A percentile compares a stretch with the other conserved stretches of the same genome.
Evolutionary conservation across 1,140 invertebrate genomes (phyloP).

Genomic region (Trichoplusia ni): DNA sequence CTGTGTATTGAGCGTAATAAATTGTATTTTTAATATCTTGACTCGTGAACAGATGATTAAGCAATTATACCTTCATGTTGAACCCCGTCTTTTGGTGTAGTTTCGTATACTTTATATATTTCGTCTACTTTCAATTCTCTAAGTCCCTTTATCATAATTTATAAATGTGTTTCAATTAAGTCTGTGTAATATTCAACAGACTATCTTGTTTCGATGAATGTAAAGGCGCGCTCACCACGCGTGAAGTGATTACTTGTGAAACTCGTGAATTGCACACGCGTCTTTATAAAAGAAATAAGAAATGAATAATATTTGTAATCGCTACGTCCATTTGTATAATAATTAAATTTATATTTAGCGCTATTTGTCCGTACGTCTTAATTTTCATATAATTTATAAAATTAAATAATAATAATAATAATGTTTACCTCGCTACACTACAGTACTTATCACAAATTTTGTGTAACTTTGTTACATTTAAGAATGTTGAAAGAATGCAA

Average conservation of each 20-base stretch:
- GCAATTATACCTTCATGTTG: no score
- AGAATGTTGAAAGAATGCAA: constrained; percentile 21
- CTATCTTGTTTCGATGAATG: no score
- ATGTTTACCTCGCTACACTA: constrained; percentile 28
- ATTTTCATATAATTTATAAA: constrained; percentile 16
- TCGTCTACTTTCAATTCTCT: no score
- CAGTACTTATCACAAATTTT: constrained; percentile 48
- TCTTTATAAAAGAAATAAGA: constrained; percentile 11
- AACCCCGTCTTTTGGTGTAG: no score
- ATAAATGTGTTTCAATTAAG: no score
- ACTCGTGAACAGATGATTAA: no score
- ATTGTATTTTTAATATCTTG: neutral
- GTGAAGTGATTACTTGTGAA: neutral
- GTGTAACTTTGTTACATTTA: constrained; percentile 20
- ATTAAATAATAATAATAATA: neutral
- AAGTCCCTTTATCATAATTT: no score
- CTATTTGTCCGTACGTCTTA: constrained; percentile 1
- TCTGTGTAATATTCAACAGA: no score
- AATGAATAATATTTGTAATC: constrained; percentile 57
- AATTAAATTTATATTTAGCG: constrained; percentile 50
- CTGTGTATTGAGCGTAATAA: constrained; percentile 1
- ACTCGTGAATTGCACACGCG: neutral
- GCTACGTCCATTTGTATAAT: constrained; percentile 74
- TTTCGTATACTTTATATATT: no score
- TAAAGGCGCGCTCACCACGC: no score